phyloP scores from a whole-genome alignment of 2,888 invertebrate species.

The Drosophila parthenogenetica region DNA sequence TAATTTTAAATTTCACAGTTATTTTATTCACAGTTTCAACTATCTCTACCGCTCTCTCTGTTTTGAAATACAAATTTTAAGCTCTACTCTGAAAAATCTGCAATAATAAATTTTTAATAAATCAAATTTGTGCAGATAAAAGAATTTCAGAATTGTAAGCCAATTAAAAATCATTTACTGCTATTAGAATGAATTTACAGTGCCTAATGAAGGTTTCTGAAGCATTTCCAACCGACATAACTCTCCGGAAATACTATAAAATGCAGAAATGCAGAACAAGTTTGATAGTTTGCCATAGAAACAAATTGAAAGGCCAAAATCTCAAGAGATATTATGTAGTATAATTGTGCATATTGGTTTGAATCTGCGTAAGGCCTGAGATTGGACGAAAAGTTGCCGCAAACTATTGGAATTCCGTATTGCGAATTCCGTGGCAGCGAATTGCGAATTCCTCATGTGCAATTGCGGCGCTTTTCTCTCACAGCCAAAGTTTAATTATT shows the following conservation, averaged over 20 bases:
- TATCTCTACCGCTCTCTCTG: background rate
- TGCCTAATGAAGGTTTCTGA: too few species aligned
- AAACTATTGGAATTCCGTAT: constrained; percentile 10
- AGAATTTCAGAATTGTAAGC: too few species aligned
- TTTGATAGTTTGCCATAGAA: background rate
- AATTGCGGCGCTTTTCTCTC: constrained; percentile 12
- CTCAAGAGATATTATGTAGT: constrained; percentile 3
- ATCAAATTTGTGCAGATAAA: too few species aligned
- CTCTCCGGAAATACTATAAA: background rate
- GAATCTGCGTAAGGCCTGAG: background rate
- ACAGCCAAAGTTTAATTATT: constrained; percentile 53
- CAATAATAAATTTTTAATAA: too few species aligned
- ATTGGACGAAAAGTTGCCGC: constrained; percentile 5
- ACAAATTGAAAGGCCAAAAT: background rate
- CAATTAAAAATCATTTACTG: too few species aligned
- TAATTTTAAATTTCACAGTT: constrained; percentile 4
- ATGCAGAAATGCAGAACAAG: background rate
- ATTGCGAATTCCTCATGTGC: constrained; percentile 11
- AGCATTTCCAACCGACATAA: too few species aligned
- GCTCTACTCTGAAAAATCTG: too few species aligned
- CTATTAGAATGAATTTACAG: too few species aligned
- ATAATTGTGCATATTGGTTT: background rate
- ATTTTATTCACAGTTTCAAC: background rate
- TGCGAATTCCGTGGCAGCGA: constrained; percentile 2
- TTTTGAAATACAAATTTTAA: too few species aligned